phyloP scores from a whole-genome alignment of 2,113 vertebrate genomes.

The Saccopteryx bilineata region DNA sequence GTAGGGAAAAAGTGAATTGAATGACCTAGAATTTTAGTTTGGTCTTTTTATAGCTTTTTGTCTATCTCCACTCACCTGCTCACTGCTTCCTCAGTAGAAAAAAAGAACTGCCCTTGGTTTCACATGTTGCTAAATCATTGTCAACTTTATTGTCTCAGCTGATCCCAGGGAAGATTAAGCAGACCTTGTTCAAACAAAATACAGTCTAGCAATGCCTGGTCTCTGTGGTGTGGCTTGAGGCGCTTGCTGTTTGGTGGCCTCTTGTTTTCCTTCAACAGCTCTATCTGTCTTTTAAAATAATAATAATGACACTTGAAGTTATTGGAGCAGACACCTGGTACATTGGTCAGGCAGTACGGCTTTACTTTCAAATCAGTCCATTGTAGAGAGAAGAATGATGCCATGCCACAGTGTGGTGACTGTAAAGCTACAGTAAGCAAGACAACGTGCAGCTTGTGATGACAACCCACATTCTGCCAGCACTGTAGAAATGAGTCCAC shows the following conservation, averaged over 20 bases:
- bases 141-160: constrained; percentile 60
- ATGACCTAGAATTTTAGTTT: constrained; percentile 9
- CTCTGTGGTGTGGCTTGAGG: constrained; percentile 75
- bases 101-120: background rate
- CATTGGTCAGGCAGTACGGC: constrained; percentile 84
- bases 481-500: constrained; percentile 77
- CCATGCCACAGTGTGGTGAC: constrained; percentile 73
- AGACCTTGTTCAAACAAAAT: constrained; percentile 64
- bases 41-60: background rate
- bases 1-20: background rate
- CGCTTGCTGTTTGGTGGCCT: constrained; percentile 68
- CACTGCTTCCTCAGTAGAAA: background rate
- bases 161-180: constrained; percentile 49
- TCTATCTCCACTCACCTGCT: background rate
- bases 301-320: constrained; percentile 81
- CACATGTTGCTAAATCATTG: constrained; percentile 58
- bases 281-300: constrained; percentile 79
- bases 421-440: constrained; percentile 83
- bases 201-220: constrained; percentile 67
- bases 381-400: constrained; percentile 86
- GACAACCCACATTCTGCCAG: constrained; percentile 82
- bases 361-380: constrained; percentile 87
- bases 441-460: constrained; percentile 85
- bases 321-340: constrained; percentile 86
- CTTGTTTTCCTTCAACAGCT: constrained; percentile 54